Conservation (phyloP, 2,797 vertebrate species). For the Arrhamphus sclerolepis region DNA sequence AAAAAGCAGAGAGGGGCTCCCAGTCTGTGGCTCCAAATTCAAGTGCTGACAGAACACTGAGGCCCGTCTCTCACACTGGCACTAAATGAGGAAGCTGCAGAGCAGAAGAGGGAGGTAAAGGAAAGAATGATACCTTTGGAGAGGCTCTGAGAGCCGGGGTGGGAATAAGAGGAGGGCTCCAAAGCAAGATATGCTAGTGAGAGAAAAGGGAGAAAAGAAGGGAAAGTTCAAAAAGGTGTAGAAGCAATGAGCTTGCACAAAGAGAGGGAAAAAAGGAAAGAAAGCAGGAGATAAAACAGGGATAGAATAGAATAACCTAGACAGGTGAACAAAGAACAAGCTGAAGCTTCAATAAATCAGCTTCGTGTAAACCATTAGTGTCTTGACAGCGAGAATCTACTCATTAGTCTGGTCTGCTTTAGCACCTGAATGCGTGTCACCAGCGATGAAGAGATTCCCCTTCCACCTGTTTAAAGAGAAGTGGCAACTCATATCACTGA, state of each 20-base stretch:
- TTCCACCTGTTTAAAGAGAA: conserved; percentile 74
- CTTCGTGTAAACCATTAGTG: conserved; percentile 47
- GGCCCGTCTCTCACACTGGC: conserved; percentile 24
- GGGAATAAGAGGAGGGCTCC: conserved; percentile 75
- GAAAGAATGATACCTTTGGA: conserved; percentile 77
- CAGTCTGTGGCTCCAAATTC: conserved; percentile 4
- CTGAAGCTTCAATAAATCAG: conserved; percentile 35
- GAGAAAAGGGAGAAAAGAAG: conserved; percentile 32
- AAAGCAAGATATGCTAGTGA: conserved; percentile 80
- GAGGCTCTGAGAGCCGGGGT: conserved; percentile 72
- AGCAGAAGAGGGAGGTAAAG: conserved; percentile 24
- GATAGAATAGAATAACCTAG: neutral
- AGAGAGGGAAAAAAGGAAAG: neutral
- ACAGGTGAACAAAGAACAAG: conserved; percentile 15
- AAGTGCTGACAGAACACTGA: too few relatives aligned
- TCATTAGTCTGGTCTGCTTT: conserved; percentile 38
- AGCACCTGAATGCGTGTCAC: conserved; percentile 69
- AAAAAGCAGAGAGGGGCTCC: conserved; percentile 39
- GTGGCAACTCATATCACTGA: conserved; percentile 50
- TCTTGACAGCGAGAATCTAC: conserved; percentile 41
- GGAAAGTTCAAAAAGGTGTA: conserved; percentile 25
- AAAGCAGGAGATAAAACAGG: conserved; percentile 2
- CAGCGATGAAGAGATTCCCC: conserved; percentile 43
- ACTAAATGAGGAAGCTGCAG: conserved; percentile 9
- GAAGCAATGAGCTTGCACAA: neutral